Base-by-base conservation (phyloP, 2,797 vertebrate species). In the Acanthopagrus latus region DNA sequence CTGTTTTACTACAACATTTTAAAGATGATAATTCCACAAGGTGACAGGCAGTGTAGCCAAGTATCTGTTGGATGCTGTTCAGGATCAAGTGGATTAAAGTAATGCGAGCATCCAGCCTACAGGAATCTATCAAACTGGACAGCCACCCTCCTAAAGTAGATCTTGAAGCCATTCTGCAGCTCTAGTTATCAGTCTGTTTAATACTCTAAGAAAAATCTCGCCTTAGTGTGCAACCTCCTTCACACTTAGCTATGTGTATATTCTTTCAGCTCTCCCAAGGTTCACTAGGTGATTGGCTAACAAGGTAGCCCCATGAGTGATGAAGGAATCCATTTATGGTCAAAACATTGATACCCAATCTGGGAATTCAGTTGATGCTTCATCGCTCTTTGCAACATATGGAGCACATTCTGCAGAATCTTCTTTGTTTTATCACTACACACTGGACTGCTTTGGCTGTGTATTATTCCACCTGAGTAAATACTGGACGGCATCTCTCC, bases 381-480 rank as follows among this genome's bases (percentile, higher is more conserved):
- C 74, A 93, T 81, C 77, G 82, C 23, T 83, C 93, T 86, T 81
- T 91, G 89, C 91, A 94, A 79, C 95, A 94, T 92, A 93, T 89
- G 93, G 94, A 95, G 88, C 16, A 86, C 96, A 97, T 97, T 97
- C 96, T 96, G 96, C 93, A 94, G 94, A 96, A 94, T 96, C 93
- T 82, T 96, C 93, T 95, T 95, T 95, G 95, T 97, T 97, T 97
- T 96, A 96, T 96, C 94, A 92, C 86, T 84, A 90, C 87, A 82
- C 94, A 95, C 89, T 94, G 95, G 80, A 89, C 93, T 76, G 84
- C 92, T 89, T 72, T 93, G 90, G 93, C 94, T 95, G 80, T 94
- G 95, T 97, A 88, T 96, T 97, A 95, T 96, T 96, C 94, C 97
- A 97, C 97, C 97, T 98, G 97, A 97, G 96, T 95, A 97, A 98